Evolutionary conservation across 2,888 invertebrate species (phyloP).

Genomic region (Hedya salicella): DNA sequence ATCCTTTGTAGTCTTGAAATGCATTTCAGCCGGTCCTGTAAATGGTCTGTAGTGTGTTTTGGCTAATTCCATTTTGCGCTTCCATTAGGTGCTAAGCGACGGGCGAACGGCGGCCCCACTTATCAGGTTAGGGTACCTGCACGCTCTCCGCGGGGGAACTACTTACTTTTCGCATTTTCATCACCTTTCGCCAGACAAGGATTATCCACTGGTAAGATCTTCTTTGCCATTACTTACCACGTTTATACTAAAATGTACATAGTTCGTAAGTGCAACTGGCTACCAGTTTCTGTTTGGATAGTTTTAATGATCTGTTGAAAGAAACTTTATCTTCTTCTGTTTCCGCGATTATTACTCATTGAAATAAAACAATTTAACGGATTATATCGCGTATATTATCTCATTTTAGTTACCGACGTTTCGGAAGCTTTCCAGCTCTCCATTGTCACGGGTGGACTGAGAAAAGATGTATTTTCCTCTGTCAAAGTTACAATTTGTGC

Average conservation of each 20-base stretch:
- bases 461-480: too few relatives aligned
- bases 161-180: conserved; percentile 95
- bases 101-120: conserved; percentile 95
- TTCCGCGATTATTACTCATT: too few relatives aligned
- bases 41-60: conserved; percentile 3
- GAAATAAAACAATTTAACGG: too few relatives aligned
- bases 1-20: not conserved
- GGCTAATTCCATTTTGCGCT: conserved; percentile 31
- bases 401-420: too few relatives aligned
- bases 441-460: too few relatives aligned
- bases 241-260: too few relatives aligned
- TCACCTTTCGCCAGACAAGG: conserved; percentile 93
- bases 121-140: conserved; percentile 91
- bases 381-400: too few relatives aligned
- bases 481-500: too few relatives aligned
- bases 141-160: conserved; percentile 90
- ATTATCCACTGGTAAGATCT: conserved; percentile 88
- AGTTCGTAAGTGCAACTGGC: not conserved
- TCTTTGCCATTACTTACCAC: conserved; percentile 8
- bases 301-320: too few relatives aligned
- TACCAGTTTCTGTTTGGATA: too few relatives aligned
- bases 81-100: conserved; percentile 90
- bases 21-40: conserved; percentile 2
- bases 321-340: too few relatives aligned
- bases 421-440: too few relatives aligned